Base-by-base conservation (phyloP, 2,797 vertebrate genomes). In the Thalassophryne amazonica region DNA sequence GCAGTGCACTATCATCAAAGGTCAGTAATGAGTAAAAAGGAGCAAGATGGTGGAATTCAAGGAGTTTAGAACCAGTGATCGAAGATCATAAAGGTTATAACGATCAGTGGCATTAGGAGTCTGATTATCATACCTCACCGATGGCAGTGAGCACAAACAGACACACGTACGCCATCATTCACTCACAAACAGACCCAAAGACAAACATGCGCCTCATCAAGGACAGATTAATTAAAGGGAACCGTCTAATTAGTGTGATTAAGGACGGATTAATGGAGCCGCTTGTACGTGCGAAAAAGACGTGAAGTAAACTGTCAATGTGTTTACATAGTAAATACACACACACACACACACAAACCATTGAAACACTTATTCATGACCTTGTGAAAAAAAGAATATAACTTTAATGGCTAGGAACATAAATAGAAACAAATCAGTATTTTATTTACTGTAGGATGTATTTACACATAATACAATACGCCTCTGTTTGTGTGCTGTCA, bases 191-290 rank as follows among this genome's bases (percentile, higher is more conserved):
- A 49, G n/a, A n/a, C n/a, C n/a, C n/a, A n/a, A n/a, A n/a, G 19
- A 69, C 42, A 71, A 58, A 73, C 68, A 71, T 54, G 38, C n/a
- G 3, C 73, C 74, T 77, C 77, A 73, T 83, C 82, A 85, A 77
- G 69, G 60, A 65, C 54, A 69, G 51, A 80, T 74, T 86, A 83
- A 85, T 88, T 85, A 81, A 86, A 86, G 59, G 69, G 76, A 84
- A 73, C 79, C 81, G 75, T 69, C 68, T 80, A 86, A 88, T 88
- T 87, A 84, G 76, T 46, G 57, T 71, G 75, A 87, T 87, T 85
- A 84, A 60, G 72, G 58, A 76, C 79, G 65, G 53, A 80, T 80
- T 84, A 83, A 84, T 73, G 84, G 55, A 81, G 69, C 76, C 51
- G 50, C 67, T 68, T 60, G 41, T 73, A 73, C 43, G 52, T 16